Conservation (phyloP, 2,797 vertebrate genomes). For the Loriculus beryllinus region DNA sequence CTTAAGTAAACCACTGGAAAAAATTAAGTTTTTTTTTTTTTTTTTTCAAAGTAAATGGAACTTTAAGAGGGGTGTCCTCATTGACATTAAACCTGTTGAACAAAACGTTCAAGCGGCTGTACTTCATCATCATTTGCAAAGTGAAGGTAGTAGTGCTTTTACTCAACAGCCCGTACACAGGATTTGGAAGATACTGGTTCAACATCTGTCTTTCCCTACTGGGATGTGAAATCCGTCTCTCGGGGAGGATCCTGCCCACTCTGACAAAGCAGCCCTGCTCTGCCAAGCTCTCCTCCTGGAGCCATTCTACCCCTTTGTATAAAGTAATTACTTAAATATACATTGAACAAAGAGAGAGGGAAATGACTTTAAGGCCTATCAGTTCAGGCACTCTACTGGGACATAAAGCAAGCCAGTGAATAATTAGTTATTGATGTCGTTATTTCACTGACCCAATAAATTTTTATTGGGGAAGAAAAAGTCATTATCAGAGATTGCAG, state of each 20-base stretch:
- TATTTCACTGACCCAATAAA: neutral
- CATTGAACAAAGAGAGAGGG: constrained; percentile 41
- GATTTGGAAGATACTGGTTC: neutral
- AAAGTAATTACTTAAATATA: constrained; percentile 60
- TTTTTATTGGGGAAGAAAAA: neutral
- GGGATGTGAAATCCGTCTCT: neutral
- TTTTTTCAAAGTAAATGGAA: neutral
- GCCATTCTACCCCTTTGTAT: constrained; percentile 39
- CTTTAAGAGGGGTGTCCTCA: neutral
- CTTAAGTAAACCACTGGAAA: neutral
- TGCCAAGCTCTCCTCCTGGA: constrained; percentile 35
- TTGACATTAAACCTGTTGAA: neutral
- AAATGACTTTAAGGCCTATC: constrained; percentile 41
- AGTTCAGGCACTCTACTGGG: neutral
- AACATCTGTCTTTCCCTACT: neutral
- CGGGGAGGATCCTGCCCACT: neutral
- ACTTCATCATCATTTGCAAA: neutral
- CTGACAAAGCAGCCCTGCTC: constrained; percentile 8
- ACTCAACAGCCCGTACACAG: neutral
- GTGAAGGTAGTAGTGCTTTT: neutral
- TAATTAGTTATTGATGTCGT: constrained; percentile 5
- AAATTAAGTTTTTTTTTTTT: neutral
- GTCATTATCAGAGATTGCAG: neutral
- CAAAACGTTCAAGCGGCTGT: fast-evolving
- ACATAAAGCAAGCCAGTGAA: constrained; percentile 26